phyloP scores from a whole-genome alignment of 2,797 vertebrate genomes.

The Hybognathus amarus region DNA sequence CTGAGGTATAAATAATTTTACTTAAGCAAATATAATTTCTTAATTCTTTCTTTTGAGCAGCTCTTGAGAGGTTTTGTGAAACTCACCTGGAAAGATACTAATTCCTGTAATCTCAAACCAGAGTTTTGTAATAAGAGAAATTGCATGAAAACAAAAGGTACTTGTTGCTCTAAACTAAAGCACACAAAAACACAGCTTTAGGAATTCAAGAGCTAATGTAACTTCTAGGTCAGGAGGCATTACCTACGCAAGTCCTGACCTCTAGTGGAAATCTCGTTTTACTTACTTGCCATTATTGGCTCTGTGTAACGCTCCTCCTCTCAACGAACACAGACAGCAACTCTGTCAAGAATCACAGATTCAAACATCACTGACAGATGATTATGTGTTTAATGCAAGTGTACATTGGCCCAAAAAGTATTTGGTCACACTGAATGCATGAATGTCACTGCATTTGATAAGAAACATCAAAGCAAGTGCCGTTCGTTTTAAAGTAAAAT shows the following conservation, averaged over 20 bases:
- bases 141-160: neutral
- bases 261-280: neutral
- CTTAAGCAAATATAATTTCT: neutral
- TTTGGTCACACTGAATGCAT: too few relatives aligned
- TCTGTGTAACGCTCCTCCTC: slow-evolving; percentile 94
- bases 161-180: neutral
- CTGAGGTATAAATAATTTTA: too few relatives aligned
- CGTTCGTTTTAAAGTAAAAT: neutral
- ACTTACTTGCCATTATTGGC: slow-evolving; percentile 96
- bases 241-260: neutral
- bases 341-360: slow-evolving; percentile 75
- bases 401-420: neutral
- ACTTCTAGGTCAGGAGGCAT: neutral
- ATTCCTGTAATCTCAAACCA: neutral
- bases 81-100: too few relatives aligned
- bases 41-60: neutral
- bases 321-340: slow-evolving; percentile 93
- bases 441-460: neutral
- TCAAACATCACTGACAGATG: neutral
- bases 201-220: neutral
- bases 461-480: neutral
- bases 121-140: neutral
- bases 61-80: neutral
- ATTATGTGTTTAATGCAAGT: neutral
- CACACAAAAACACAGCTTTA: neutral